Percentiles rank a stretch among this genome's conserved stretches.
Conservation (phyloP, 2,113 vertebrate genomes). For the Pteruthius melanotis region DNA sequence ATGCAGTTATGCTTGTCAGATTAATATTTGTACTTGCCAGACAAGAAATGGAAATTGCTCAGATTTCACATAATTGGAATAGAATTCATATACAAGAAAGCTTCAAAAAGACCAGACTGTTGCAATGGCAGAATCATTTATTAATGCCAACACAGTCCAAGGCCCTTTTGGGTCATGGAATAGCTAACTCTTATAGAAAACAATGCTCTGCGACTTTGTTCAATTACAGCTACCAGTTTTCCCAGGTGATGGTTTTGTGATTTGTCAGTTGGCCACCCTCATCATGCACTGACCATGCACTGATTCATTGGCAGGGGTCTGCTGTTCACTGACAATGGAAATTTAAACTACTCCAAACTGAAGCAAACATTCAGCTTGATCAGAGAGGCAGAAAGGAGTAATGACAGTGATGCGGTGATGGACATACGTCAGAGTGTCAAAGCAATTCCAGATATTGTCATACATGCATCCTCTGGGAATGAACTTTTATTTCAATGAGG, state of each 20-base stretch:
- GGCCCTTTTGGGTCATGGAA: accelerated
- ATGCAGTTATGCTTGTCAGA: background rate
- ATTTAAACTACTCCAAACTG: background rate
- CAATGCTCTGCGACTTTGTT: background rate
- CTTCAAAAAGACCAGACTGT: background rate
- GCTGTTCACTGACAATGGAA: background rate
- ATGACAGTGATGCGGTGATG: background rate
- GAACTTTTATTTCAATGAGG: background rate
- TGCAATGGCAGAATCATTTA: background rate
- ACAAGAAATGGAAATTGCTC: background rate
- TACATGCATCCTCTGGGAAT: background rate
- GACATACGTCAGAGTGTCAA: background rate
- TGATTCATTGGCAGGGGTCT: background rate
- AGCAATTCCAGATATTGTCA: background rate
- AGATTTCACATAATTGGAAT: background rate
- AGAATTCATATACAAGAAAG: background rate
- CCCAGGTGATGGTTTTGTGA: background rate
- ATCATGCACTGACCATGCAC: background rate
- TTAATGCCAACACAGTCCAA: background rate
- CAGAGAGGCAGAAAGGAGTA: background rate
- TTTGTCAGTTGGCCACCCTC: background rate
- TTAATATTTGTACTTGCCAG: background rate
- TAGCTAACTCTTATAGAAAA: background rate
- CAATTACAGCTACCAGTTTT: background rate
- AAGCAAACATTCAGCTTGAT: background rate